Percentiles rank a stretch among this genome's conserved stretches.
These are phyloP conservation scores for Strigamia maritima DNA, from an alignment of 2,888 invertebrate species.

Conservation along the genomic window DNA sequence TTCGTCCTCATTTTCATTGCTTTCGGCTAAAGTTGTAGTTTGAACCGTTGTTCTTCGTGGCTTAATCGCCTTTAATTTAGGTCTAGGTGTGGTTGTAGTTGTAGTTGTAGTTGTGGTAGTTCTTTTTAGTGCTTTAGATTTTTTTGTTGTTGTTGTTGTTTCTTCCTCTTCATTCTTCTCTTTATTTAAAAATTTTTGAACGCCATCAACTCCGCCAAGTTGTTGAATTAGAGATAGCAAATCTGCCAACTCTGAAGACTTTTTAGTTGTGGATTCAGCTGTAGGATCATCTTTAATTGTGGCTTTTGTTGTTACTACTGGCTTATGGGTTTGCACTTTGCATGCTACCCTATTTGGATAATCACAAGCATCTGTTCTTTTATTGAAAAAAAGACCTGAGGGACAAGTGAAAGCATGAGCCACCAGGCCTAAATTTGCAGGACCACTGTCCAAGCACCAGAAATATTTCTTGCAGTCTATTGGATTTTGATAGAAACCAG, in stretches of 20 bases:
- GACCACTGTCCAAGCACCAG: constrained; percentile 80
- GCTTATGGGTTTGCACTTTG: constrained; percentile 49
- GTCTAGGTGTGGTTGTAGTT: background rate
- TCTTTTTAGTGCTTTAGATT: background rate
- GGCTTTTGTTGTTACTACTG: constrained; percentile 44
- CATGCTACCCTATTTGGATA: constrained; percentile 76
- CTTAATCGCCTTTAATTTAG: background rate
- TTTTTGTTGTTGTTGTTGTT: background rate
- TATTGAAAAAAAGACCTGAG: constrained; percentile 85
- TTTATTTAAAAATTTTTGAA: constrained; percentile 52
- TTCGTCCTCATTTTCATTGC: constrained; percentile 26
- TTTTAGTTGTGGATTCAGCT: background rate
- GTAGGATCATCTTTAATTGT: background rate
- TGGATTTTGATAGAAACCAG: constrained; percentile 88
- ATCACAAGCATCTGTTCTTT: constrained; percentile 86
- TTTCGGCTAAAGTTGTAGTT: background rate
- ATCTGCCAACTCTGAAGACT: constrained; percentile 43
- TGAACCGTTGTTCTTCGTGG: background rate
- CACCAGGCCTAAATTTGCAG: constrained; percentile 79
- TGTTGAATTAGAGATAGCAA: constrained; percentile 45
- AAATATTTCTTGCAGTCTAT: constrained; percentile 91
- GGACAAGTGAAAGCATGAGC: constrained; percentile 92
- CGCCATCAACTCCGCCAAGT: constrained; percentile 48
- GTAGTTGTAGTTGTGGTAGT: constrained; percentile 11
- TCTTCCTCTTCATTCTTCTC: constrained; percentile 53